Conservation (phyloP, 92 coral and sea anemone genomes). For the Palythoa grandiflora region DNA sequence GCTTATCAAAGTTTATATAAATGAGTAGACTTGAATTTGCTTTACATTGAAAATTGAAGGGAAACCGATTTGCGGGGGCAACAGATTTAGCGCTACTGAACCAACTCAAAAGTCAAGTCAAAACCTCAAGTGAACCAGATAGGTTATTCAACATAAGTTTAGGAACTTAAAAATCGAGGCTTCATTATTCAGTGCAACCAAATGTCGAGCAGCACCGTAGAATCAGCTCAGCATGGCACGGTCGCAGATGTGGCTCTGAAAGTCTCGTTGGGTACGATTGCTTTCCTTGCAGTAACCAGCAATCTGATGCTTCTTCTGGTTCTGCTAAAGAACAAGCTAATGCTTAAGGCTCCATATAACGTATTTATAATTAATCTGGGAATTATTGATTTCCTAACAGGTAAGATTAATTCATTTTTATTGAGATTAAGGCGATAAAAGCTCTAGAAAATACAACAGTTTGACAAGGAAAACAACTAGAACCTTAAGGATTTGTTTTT, state of each 20-base stretch:
- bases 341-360: slow-evolving; percentile 33
- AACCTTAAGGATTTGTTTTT: too few species aligned
- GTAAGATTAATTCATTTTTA: not conserved
- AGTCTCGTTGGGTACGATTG: not conserved
- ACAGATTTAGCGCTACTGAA: too few species aligned
- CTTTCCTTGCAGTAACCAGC: slow-evolving; percentile 6
- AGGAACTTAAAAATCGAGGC: too few species aligned
- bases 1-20: too few species aligned
- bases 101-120: too few species aligned
- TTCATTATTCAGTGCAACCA: not conserved
- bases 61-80: too few species aligned
- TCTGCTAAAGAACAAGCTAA: not conserved
- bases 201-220: not conserved
- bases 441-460: too few species aligned
- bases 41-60: too few species aligned
- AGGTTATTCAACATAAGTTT: too few species aligned
- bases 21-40: too few species aligned
- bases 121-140: too few species aligned
- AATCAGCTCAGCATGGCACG: not conserved
- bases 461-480: too few species aligned
- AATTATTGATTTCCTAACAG: slow-evolving; percentile 30
- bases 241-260: not conserved
- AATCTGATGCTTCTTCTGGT: slow-evolving; percentile 21
- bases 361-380: slow-evolving; percentile 28
- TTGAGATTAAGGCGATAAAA: not conserved